Conservation (phyloP, 2,888 invertebrate species). For the Mesoligia furuncula region DNA sequence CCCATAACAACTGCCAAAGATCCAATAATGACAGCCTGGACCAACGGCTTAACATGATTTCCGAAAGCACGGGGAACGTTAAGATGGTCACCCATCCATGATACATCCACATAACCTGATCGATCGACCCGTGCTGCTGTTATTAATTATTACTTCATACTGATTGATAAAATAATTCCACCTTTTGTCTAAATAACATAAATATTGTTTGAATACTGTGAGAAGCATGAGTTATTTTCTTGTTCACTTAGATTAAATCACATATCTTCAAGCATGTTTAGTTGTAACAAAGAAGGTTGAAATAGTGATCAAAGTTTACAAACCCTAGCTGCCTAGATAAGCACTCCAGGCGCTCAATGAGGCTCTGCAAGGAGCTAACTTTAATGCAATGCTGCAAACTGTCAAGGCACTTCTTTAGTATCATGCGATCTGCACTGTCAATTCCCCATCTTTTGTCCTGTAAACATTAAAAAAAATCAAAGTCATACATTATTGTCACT, state of each 20-base stretch:
- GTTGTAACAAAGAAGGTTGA: neutral
- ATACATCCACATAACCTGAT: too few species aligned
- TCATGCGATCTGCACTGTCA: slow-evolving; percentile 95
- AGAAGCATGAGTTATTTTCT: neutral
- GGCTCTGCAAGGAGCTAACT: slow-evolving; percentile 96
- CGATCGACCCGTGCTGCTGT: neutral
- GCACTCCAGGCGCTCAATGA: slow-evolving; percentile 97
- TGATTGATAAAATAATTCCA: neutral
- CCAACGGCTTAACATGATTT: neutral
- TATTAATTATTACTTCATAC: neutral
- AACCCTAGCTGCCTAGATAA: slow-evolving; percentile 97
- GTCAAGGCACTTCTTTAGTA: slow-evolving; percentile 97
- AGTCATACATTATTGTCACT: neutral
- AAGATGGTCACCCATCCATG: neutral
- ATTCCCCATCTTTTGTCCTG: slow-evolving; percentile 97
- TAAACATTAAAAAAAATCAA: slow-evolving; percentile 25
- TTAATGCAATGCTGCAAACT: slow-evolving; percentile 98
- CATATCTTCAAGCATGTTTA: neutral
- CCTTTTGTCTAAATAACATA: neutral
- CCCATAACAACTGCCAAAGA: neutral
- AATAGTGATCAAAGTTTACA: slow-evolving; percentile 65
- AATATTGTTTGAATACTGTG: neutral
- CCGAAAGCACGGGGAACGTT: neutral
- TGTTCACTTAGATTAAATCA: neutral
- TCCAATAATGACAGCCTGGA: neutral